Evolutionary conservation across 2,888 invertebrate species (phyloP).

Genomic region (Psylliodes chrysocephalus): DNA sequence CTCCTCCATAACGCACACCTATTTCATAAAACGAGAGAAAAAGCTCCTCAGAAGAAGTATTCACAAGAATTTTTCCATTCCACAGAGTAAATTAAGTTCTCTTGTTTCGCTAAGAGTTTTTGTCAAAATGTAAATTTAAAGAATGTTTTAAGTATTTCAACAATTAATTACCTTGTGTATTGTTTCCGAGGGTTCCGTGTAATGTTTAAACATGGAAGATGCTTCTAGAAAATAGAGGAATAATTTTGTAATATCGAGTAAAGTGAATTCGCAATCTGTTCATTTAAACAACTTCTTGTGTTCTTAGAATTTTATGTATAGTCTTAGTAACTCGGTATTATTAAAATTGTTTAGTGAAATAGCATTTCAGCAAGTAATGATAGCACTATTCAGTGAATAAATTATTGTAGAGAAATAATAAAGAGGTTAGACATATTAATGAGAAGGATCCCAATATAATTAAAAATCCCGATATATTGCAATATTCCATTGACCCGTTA

Average conservation of each 20-base stretch:
- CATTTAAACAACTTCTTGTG: background rate
- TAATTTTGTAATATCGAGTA: slow-evolving; percentile 33
- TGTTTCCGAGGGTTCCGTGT: slow-evolving; percentile 27
- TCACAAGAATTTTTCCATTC: slow-evolving; percentile 13
- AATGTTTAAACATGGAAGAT: background rate
- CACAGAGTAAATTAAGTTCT: slow-evolving; percentile 5
- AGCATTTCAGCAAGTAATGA: no score
- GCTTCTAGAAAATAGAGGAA: slow-evolving; percentile 25
- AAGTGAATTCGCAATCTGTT: slow-evolving; percentile 35
- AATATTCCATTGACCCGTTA: no score
- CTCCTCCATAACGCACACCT: slow-evolving; percentile 1
- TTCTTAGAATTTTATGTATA: no score
- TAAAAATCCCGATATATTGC: no score
- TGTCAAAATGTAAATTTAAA: slow-evolving; percentile 2
- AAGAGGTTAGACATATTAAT: no score
- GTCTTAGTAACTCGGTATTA: no score
- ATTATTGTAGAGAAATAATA: no score
- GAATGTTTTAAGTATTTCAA: slow-evolving; percentile 4
- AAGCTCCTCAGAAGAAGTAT: slow-evolving; percentile 1
- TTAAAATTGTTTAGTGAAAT: no score
- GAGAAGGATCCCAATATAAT: no score
- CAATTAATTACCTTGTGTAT: slow-evolving; percentile 29
- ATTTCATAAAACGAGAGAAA: background rate
- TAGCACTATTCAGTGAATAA: no score
- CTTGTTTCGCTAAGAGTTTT: background rate